phyloP scores from a whole-genome alignment of 1,140 invertebrate species.

The Zaprionus vittiger region DNA sequence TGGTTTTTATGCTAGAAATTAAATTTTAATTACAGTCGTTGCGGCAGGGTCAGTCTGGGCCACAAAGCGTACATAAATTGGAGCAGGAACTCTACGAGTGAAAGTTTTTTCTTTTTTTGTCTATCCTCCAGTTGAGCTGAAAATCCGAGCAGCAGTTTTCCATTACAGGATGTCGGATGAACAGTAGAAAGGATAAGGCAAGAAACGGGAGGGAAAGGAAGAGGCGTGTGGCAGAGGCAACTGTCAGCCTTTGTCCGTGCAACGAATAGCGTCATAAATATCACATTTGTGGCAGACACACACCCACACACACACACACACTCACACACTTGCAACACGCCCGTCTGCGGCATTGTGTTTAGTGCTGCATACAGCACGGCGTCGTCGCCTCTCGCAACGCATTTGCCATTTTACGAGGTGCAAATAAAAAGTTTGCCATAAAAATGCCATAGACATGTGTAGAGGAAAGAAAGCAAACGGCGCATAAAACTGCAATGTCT shows the following conservation, averaged over 20 bases:
- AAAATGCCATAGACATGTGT: slow-evolving; percentile 79
- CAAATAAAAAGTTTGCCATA: slow-evolving; percentile 81
- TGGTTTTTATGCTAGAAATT: slow-evolving; percentile 53
- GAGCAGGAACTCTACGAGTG: slow-evolving; percentile 28
- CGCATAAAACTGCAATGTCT: slow-evolving; percentile 79
- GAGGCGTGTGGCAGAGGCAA: slow-evolving; percentile 15
- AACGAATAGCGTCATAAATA: slow-evolving; percentile 68
- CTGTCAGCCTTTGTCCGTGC: slow-evolving; percentile 59
- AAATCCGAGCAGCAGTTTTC: slow-evolving; percentile 36
- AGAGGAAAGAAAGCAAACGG: slow-evolving; percentile 46
- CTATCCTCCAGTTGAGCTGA: background rate
- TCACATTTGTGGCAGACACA: slow-evolving; percentile 81
- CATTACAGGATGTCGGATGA: slow-evolving; percentile 25
- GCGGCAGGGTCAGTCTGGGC: slow-evolving; percentile 49
- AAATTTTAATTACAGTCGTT: slow-evolving; percentile 71
- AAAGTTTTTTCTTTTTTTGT: slow-evolving; percentile 30
- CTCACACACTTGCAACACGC: background rate
- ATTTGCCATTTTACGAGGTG: slow-evolving; percentile 82
- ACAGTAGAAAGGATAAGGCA: slow-evolving; percentile 2
- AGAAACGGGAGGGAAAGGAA: background rate
- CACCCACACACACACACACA: slow-evolving; percentile 13
- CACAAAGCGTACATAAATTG: slow-evolving; percentile 41
- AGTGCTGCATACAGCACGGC: slow-evolving; percentile 72
- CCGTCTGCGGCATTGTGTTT: slow-evolving; percentile 52
- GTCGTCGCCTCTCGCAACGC: slow-evolving; percentile 52